A percentile compares a stretch with the other conserved stretches of the same genome.
These are phyloP conservation scores for Oscheius sp. DNA, from an alignment of 1,140 invertebrate species.

Conservation along the genomic window DNA sequence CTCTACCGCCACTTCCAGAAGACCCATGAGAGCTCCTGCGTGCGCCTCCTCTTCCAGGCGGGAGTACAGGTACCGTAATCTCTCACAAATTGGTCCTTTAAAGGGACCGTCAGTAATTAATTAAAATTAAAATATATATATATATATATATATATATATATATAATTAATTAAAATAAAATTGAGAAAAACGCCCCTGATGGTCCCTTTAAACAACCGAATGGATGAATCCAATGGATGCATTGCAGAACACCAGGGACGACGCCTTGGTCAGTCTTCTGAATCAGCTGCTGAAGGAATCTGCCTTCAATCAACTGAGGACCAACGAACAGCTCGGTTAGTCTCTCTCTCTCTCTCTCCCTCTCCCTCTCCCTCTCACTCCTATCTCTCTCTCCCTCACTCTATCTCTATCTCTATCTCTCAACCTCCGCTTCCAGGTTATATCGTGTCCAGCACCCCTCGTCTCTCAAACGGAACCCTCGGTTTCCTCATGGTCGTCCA, in stretches of 20 bases:
- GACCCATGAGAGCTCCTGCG: slow-evolving; percentile 81
- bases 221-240: too few species aligned
- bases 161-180: too few species aligned
- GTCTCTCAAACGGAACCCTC: slow-evolving; percentile 77
- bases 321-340: slow-evolving; percentile 78
- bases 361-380: background rate
- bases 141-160: too few species aligned
- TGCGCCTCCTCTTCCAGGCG: slow-evolving; percentile 82
- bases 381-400: too few species aligned
- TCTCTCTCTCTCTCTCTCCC: background rate
- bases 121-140: too few species aligned
- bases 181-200: too few species aligned
- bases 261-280: slow-evolving; percentile 81
- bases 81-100: background rate
- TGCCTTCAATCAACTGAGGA: slow-evolving; percentile 82
- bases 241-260: slow-evolving; percentile 75
- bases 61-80: slow-evolving; percentile 64
- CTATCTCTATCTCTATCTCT: background rate
- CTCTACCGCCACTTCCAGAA: slow-evolving; percentile 68
- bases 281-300: slow-evolving; percentile 84
- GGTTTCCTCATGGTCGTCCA: slow-evolving; percentile 84
- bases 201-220: too few species aligned
- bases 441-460: slow-evolving; percentile 82
- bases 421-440: slow-evolving; percentile 68
- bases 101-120: too few species aligned